Evolutionary conservation across 2,113 vertebrate genomes (phyloP).

Genomic region (Otolemur garnettii): DNA sequence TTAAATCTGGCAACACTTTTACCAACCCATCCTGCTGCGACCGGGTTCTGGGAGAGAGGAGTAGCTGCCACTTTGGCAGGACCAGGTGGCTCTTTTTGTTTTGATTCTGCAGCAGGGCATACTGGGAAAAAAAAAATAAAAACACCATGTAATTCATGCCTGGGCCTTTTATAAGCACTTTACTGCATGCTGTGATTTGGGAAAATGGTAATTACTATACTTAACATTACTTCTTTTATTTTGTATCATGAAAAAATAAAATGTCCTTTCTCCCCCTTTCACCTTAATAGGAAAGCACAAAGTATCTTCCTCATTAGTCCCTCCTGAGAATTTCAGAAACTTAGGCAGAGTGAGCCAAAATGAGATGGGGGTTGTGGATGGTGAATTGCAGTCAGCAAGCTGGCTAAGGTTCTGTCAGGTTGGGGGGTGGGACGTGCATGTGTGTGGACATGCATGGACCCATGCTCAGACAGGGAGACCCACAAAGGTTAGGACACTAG

Average conservation of each 20-base stretch:
- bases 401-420: neutral
- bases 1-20: neutral
- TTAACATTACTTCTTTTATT: conserved; percentile 64
- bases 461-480: neutral
- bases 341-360: neutral
- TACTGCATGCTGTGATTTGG: conserved; percentile 44
- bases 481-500: neutral
- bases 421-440: neutral
- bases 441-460: neutral
- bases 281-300: conserved; percentile 44
- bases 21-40: neutral
- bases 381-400: neutral
- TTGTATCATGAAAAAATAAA: conserved; percentile 45
- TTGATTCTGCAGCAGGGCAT: neutral
- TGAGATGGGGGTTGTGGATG: neutral
- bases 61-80: neutral
- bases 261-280: neutral
- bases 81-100: neutral
- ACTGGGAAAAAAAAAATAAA: neutral
- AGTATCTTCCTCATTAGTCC: neutral
- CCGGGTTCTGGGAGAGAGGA: neutral
- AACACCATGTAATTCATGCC: neutral
- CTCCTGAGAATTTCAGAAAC: conserved; percentile 49
- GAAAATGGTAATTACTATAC: conserved; percentile 70
- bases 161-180: conserved; percentile 48